Conservation (phyloP, 2,888 invertebrate species). For the Ephialtes manifestator region DNA sequence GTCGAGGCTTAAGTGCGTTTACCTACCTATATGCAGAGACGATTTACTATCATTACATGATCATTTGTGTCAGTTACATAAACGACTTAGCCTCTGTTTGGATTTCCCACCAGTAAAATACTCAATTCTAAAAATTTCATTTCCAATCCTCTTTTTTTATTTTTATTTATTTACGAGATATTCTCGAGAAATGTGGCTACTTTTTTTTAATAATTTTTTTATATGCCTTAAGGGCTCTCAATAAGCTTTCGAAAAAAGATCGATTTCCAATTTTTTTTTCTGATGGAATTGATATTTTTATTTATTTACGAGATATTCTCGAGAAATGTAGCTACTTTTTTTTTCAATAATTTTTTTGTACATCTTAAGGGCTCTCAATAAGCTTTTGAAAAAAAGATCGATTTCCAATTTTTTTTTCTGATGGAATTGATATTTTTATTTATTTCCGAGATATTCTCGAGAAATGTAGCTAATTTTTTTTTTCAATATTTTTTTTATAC, state of each 20-base stretch:
- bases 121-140: background rate
- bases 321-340: background rate
- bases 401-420: background rate
- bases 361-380: no score
- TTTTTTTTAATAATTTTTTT: no score
- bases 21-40: conserved; percentile 7
- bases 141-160: background rate
- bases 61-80: conserved; percentile 53
- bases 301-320: background rate
- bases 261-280: background rate
- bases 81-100: conserved; percentile 29
- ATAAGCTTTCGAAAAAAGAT: no score
- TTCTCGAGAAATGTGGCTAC: background rate
- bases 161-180: background rate
- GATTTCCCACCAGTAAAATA: background rate
- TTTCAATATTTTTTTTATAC: no score
- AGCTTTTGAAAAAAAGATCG: no score
- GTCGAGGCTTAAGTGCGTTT: conserved; percentile 2
- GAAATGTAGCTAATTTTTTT: background rate
- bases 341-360: no score
- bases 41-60: conserved; percentile 55
- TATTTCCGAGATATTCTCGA: background rate
- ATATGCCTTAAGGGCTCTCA: no score
- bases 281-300: background rate
- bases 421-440: background rate